These are phyloP conservation scores for Chionodraco myersi DNA, from an alignment of 2,113 vertebrate species.

Conservation along the genomic window DNA sequence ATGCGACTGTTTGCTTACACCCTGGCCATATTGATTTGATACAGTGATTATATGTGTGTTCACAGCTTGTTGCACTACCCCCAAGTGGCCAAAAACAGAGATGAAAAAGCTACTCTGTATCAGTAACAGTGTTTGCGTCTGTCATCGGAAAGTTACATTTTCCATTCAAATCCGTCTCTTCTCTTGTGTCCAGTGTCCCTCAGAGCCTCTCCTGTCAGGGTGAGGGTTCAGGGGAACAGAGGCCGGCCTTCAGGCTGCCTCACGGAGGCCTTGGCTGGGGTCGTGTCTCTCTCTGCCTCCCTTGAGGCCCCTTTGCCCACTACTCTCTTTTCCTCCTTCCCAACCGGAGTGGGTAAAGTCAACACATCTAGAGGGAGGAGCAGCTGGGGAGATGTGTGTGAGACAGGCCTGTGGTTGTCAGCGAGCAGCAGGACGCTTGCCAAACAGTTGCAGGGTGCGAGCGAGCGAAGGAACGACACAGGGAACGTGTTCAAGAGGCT, in stretches of 20 bases:
- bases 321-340: constrained; percentile 59
- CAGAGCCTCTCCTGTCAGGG: constrained; percentile 24
- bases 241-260: constrained; percentile 48
- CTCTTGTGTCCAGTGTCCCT: constrained; percentile 29
- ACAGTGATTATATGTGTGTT: too few relatives aligned
- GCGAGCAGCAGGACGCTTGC: constrained; percentile 33
- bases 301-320: constrained; percentile 47
- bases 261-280: constrained; percentile 48
- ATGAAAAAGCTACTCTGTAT: background rate
- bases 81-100: too few relatives aligned
- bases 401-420: constrained; percentile 70
- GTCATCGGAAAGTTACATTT: constrained; percentile 21
- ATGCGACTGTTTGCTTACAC: background rate
- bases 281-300: background rate
- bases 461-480: constrained; percentile 39
- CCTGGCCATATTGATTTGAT: too few relatives aligned
- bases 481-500: constrained; percentile 21
- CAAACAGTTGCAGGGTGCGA: constrained; percentile 48
- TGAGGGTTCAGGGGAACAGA: constrained; percentile 51
- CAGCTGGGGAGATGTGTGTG: constrained; percentile 10
- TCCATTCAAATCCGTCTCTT: constrained; percentile 30
- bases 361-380: constrained; percentile 52
- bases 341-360: constrained; percentile 64
- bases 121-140: background rate
- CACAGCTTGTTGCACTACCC: too few relatives aligned